These are phyloP conservation scores for Oreocharis arfaki DNA, from an alignment of 2,113 vertebrate species.

Conservation along the genomic window DNA sequence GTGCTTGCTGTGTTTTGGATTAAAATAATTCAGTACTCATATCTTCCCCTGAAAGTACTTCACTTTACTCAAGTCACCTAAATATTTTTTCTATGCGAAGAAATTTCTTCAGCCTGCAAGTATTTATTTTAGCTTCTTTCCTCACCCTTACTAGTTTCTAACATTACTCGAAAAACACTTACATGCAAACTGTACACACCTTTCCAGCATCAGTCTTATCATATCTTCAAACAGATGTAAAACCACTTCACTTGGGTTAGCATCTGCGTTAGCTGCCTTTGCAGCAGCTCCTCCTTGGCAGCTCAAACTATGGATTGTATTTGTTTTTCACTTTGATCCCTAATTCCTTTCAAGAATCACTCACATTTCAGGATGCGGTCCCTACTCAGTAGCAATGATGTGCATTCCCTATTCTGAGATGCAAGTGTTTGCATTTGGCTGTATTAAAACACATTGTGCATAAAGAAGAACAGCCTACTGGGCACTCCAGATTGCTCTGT, in stretches of 20 bases:
- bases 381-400: neutral
- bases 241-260: neutral
- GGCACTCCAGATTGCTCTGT: neutral
- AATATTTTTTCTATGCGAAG: neutral
- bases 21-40: neutral
- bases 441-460: neutral
- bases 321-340: neutral
- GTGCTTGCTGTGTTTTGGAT: neutral
- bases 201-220: neutral
- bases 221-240: neutral
- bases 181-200: neutral
- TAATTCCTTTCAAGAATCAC: neutral
- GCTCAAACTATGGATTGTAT: neutral
- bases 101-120: neutral
- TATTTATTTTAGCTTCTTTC: neutral
- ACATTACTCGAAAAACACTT: neutral
- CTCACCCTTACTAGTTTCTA: neutral
- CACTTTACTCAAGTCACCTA: neutral
- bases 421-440: neutral
- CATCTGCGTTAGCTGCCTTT: neutral
- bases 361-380: neutral
- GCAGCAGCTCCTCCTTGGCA: neutral
- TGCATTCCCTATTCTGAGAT: neutral
- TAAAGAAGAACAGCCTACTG: neutral
- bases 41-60: neutral